phyloP scores from a whole-genome alignment of 2,888 invertebrate species.

The Oasisia sp. region DNA sequence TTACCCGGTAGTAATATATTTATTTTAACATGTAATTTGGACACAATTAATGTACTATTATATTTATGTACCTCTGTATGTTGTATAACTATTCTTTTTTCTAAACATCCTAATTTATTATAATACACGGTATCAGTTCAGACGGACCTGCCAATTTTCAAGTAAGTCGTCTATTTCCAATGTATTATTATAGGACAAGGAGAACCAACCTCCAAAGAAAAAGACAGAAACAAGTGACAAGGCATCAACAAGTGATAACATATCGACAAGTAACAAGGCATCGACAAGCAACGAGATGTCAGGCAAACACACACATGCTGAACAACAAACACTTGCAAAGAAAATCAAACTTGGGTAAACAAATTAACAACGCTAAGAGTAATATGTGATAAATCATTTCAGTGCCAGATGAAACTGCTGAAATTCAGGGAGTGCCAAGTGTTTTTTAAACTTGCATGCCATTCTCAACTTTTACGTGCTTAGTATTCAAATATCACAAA shows the following conservation, averaged over 20 bases:
- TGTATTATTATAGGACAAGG: neutral
- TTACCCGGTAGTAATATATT: no score
- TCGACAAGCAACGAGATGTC: neutral
- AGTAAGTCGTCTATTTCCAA: neutral
- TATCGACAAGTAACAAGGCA: neutral
- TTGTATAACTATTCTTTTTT: neutral
- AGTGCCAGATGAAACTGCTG: no score
- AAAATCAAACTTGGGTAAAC: neutral
- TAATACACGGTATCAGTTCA: neutral
- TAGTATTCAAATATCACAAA: no score
- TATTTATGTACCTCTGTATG: neutral
- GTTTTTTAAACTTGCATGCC: no score
- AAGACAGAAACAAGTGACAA: neutral
- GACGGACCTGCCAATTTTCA: neutral
- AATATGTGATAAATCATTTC: no score
- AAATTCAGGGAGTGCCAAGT: no score
- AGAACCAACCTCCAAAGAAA: neutral
- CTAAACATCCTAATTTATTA: no score
- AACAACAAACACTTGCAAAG: neutral
- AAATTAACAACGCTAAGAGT: neutral
- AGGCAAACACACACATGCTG: neutral
- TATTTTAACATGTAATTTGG: neutral
- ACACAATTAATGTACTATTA: neutral
- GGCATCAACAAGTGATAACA: neutral
- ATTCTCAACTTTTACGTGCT: no score